Conservation (phyloP, 1,140 invertebrate genomes). For the Trichonephila inaurata region DNA sequence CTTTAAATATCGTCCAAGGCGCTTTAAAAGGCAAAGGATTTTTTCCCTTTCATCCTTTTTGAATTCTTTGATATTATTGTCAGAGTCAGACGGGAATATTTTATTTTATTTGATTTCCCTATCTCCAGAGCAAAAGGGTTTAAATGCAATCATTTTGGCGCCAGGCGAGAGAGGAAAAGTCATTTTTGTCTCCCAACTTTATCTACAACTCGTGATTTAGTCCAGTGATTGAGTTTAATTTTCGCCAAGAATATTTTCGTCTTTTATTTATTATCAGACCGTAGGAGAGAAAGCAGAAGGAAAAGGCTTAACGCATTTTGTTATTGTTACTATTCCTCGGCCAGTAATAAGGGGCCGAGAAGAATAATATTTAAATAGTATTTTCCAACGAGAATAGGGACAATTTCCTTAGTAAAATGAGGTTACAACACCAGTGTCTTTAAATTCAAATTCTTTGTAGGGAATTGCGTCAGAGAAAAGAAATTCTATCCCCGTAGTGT, state of each 20-base stretch:
- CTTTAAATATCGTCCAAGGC: slow-evolving; percentile 41
- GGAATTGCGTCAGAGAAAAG: no score
- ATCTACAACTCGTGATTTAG: slow-evolving; percentile 47
- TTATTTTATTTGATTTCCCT: slow-evolving; percentile 63
- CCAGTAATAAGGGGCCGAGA: background rate
- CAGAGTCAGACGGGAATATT: slow-evolving; percentile 23
- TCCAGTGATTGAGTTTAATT: slow-evolving; percentile 64
- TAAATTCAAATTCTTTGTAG: no score
- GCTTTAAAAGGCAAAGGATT: slow-evolving; percentile 10
- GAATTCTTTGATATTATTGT: slow-evolving; percentile 39
- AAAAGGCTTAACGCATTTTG: background rate
- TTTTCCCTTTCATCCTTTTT: slow-evolving; percentile 12
- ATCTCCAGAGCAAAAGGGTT: slow-evolving; percentile 37
- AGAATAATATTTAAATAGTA: background rate
- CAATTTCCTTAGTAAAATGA: background rate
- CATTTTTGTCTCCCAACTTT: slow-evolving; percentile 52
- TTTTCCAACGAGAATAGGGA: background rate
- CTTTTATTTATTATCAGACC: slow-evolving; percentile 24
- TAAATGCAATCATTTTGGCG: slow-evolving; percentile 57
- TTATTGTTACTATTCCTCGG: slow-evolving; percentile 11
- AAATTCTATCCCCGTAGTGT: no score
- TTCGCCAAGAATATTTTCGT: background rate
- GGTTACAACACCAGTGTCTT: no score
- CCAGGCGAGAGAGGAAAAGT: slow-evolving; percentile 29
- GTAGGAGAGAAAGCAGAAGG: background rate